These are phyloP conservation scores for Perizoma flavofasciatum DNA, from an alignment of 2,888 invertebrate genomes.

Conservation along the genomic window DNA sequence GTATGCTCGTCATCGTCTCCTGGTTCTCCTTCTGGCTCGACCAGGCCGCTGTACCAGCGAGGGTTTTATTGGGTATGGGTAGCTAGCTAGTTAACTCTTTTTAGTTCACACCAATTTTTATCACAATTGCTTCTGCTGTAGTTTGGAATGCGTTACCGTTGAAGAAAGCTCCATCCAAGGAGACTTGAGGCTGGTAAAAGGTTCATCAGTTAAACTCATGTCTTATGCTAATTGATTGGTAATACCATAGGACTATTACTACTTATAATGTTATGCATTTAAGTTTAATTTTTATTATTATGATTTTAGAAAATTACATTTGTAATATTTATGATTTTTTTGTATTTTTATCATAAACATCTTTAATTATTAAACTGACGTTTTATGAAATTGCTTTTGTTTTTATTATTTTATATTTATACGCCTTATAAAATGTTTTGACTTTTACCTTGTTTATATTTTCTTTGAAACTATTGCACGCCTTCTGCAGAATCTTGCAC, in stretches of 20 bases:
- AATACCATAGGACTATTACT: slow-evolving; percentile 10
- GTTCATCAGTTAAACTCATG: slow-evolving; percentile 27
- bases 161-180: slow-evolving; percentile 26
- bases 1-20: slow-evolving; percentile 98
- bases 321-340: slow-evolving; percentile 1
- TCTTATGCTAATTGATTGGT: slow-evolving; percentile 26
- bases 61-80: slow-evolving; percentile 92
- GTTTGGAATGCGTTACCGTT: slow-evolving; percentile 32
- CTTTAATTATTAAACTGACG: slow-evolving; percentile 3
- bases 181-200: slow-evolving; percentile 29
- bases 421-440: not conserved
- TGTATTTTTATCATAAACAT: not conserved
- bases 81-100: slow-evolving; percentile 29
- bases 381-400: slow-evolving; percentile 7
- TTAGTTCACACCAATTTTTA: slow-evolving; percentile 25
- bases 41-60: slow-evolving; percentile 97
- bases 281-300: slow-evolving; percentile 2
- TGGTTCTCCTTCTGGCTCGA: slow-evolving; percentile 99
- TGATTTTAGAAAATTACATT: not conserved
- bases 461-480: slow-evolving; percentile 23
- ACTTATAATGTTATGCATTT: slow-evolving; percentile 7
- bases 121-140: slow-evolving; percentile 30
- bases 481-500: slow-evolving; percentile 26
- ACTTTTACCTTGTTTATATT: slow-evolving; percentile 4
- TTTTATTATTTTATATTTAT: slow-evolving; percentile 13